Base-by-base conservation (phyloP, 2,113 vertebrate genomes). In the Cisticola juncidis region DNA sequence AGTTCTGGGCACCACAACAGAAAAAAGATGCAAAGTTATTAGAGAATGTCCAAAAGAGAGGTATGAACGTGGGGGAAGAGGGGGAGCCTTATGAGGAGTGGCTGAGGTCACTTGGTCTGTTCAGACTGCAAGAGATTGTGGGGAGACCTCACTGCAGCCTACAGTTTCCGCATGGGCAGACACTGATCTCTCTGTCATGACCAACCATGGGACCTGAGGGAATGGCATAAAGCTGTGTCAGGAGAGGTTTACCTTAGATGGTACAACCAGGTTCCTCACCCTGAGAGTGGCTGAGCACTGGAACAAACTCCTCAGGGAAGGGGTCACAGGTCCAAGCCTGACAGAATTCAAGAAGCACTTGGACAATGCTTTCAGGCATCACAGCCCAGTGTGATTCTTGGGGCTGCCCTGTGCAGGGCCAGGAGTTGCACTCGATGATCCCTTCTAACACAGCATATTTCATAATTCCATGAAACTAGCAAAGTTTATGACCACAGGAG, bases 361-460 rank as follows among this genome's bases (percentile, higher is more conserved):
- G 28, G 15, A 73, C 36, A 57, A 7, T 16, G 35, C 28, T 58
- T 9, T 45, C 33, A 38, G 28, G 36, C 28, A 68, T 69, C 26
- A 26, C 11, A 35, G 68, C 38, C 54, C 45, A 24, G 38, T 53
- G 53, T 38, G 33, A 73, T 45, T 53, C 38, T 60, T 68, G 28
- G 28, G 38, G 9, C 14, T 38, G 9, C 28, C 16, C 38, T 68
- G 20, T 36, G 22, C 44, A 66, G 53, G 36, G 15, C 14, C 36
- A 24, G 51, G 14, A 14, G 10, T 0, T 73, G 51, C 15, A 29
- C 23, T 60, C 0, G 0, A 29, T 44, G 25, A 66, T 45, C 36
- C 11, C n/a, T 60, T 68, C 24, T 38, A 47, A 40, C 0, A 1
- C 13, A 5, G 18, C n/a, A 31, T 89, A n/a, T 38, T 36, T 19